phyloP scores from a whole-genome alignment of 2,113 vertebrate species.

The Embiotoca jacksoni region DNA sequence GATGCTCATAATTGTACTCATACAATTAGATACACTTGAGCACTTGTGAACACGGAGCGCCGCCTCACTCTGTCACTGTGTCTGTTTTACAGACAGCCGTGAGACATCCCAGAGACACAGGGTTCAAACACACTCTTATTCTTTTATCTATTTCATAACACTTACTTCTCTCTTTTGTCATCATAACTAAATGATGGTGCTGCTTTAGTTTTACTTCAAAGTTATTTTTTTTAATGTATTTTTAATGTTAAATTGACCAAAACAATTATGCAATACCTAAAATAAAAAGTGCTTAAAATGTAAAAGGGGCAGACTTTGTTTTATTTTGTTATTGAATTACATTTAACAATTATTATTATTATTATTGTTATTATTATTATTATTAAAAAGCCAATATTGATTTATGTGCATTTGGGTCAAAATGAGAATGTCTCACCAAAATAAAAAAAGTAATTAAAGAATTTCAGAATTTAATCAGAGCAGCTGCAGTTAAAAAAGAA shows the following conservation, averaged over 20 bases:
- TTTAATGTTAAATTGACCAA: conserved; percentile 1
- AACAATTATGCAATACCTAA: background rate
- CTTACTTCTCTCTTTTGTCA: conserved; percentile 44
- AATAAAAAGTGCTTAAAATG: background rate
- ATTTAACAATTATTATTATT: no score
- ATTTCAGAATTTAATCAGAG: background rate
- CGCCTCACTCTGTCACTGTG: conserved; percentile 30
- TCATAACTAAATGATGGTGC: background rate
- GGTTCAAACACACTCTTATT: conserved; percentile 19
- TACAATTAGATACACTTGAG: conserved; percentile 55
- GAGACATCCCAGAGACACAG: conserved; percentile 43
- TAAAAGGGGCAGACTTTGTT: background rate
- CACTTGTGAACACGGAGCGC: conserved; percentile 72
- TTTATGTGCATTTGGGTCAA: no score
- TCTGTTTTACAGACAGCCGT: conserved; percentile 28
- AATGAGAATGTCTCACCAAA: no score
- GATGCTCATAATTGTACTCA: conserved; percentile 56
- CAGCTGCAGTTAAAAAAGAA: conserved; percentile 1
- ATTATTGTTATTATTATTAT: no score
- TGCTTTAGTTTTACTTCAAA: background rate
- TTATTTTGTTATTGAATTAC: background rate
- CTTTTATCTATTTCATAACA: conserved; percentile 42
- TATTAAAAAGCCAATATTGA: no score
- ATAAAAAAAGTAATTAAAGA: background rate
- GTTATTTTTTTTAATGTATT: background rate